Evolutionary conservation across 1,140 invertebrate genomes (phyloP), one percentile per base, ranked within the genome.

Genomic region (Cotesia typhae): DNA sequence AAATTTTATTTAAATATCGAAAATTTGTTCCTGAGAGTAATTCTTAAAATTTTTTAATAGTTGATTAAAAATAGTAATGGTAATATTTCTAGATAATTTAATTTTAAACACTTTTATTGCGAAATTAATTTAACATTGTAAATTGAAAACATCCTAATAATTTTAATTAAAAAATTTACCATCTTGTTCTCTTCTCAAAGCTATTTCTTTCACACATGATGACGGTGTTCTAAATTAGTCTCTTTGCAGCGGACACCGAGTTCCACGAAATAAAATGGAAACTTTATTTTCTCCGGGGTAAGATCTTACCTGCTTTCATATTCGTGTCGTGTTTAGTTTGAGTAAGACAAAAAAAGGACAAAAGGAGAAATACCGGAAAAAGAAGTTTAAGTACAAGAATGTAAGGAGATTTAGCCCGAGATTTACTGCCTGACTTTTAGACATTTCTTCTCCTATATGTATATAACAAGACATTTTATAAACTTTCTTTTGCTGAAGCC

Each of bases 361-460:
- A 35, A 53, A 59, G 14, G 36, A 68, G 67, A 36, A 38, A n/a
- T 57, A 28, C 14, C 41, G 52, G 64, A 47, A 36, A 70, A 61
- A 67, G 41, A n/a, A 69, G 52, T 17, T 52, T 20, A 51, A 66
- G 41, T 70, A 72, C 74, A 79, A 75, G 74, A 81, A 79, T 66
- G 79, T 81, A 76, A 55, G 67, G 78, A 82, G 80, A 81, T 81
- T 83, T 82, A 80, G 75, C 75, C 76, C 66, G 67, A 69, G 47
- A 75, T 67, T 74, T 77, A 67, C 38, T 71, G 74, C 41, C 41
- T 9, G 74, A 77, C 77, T 79, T 75, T 67, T 77, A 71, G 79
- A 80, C 80, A 57, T 79, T 80, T 77, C 71, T 73, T 28, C 28
- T 28, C 28, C 28, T 28, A 28, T 28, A 28, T 28, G 2, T 1